Percentiles rank a stretch among this genome's conserved stretches.
phyloP scores from a whole-genome alignment of 30 jellyfish, hydroid and myxozoan species.

The Hydractinia symbiolongicarpus region DNA sequence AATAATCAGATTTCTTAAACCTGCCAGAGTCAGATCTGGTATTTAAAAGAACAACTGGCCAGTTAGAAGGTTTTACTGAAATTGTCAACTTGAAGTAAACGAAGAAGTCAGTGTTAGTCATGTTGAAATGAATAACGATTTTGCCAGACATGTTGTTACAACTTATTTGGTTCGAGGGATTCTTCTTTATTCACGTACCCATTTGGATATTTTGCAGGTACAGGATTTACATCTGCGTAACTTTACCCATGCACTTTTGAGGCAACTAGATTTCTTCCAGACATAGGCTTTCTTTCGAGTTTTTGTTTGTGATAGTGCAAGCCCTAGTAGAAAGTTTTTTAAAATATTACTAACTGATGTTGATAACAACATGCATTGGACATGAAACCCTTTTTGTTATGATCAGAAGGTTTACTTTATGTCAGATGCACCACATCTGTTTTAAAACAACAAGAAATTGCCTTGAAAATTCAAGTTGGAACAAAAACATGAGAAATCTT shows the following conservation, averaged over 20 bases:
- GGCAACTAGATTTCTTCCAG: neutral
- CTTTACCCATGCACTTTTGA: constrained; percentile 10
- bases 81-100: neutral
- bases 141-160: constrained; percentile 16
- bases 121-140: neutral
- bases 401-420: constrained; percentile 31
- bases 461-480: constrained; percentile 14
- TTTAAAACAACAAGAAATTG: constrained; percentile 46
- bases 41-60: constrained; percentile 22
- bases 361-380: neutral
- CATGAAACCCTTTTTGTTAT: constrained; percentile 25
- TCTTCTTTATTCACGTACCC: neutral
- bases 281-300: neutral
- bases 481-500: neutral
- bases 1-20: neutral
- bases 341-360: neutral
- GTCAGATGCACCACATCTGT: constrained; percentile 47
- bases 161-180: constrained; percentile 26
- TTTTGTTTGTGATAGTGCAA: constrained; percentile 17
- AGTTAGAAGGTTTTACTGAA: constrained; percentile 32
- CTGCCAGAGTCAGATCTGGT: constrained; percentile 20
- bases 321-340: constrained; percentile 29
- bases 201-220: constrained; percentile 22
- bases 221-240: constrained; percentile 13
- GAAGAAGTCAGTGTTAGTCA: neutral